phyloP scores from a whole-genome alignment of 92 coral and sea anemone genomes.

The Epizoanthus scotinus region DNA sequence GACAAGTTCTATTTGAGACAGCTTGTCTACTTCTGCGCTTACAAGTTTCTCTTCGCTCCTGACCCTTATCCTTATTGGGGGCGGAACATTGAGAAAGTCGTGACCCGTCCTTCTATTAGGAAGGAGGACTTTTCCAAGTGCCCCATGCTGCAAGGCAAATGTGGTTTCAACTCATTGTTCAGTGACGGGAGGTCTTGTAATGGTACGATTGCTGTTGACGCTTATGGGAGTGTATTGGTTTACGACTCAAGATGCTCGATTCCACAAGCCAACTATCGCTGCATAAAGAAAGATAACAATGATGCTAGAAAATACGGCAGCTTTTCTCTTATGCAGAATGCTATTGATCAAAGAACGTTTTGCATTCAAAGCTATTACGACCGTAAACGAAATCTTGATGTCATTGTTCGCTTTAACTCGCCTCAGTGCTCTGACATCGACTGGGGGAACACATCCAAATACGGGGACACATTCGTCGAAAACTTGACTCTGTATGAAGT shows the following conservation, averaged over 20 bases:
- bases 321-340: conserved; percentile 19
- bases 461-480: not conserved
- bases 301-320: not conserved
- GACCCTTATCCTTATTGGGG: conserved; percentile 87
- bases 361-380: conserved; percentile 22
- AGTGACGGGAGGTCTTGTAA: conserved; percentile 10
- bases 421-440: conserved; percentile 83
- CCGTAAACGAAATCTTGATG: conserved; percentile 32
- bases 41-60: conserved; percentile 46
- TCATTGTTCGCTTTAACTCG: conserved; percentile 61
- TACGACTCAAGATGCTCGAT: conserved; percentile 1
- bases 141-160: conserved; percentile 3
- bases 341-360: not conserved
- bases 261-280: conserved; percentile 27
- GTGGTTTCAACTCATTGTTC: conserved; percentile 17
- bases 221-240: not conserved
- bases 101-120: conserved; percentile 30
- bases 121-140: conserved; percentile 1
- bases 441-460: conserved; percentile 39
- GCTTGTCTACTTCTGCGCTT: conserved; percentile 57
- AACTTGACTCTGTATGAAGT: conserved; percentile 14
- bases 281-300: not conserved
- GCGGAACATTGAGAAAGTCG: conserved; percentile 75
- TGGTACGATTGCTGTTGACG: conserved; percentile 1
- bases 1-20: conserved; percentile 51